These are phyloP conservation scores for Globia sparganii DNA, from an alignment of 2,888 invertebrate genomes.

Conservation along the genomic window DNA sequence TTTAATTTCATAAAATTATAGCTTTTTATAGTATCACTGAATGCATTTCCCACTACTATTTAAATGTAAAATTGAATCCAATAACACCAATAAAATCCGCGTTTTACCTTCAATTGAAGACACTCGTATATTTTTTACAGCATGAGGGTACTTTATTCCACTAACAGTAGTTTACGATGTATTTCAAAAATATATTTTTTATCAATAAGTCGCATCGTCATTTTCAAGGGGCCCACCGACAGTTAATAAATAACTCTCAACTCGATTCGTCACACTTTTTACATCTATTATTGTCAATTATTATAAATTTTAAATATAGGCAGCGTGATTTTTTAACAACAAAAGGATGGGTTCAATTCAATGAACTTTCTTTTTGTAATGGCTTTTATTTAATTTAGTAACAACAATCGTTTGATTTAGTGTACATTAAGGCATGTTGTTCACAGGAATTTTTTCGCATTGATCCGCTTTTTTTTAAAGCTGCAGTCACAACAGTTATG, in stretches of 20 bases:
- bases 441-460: conserved; percentile 14
- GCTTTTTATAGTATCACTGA: not conserved
- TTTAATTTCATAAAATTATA: not conserved
- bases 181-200: conserved; percentile 80
- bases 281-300: conserved; percentile 81
- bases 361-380: conserved; percentile 60
- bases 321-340: conserved; percentile 63
- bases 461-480: not conserved
- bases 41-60: conserved; percentile 22
- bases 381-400: conserved; percentile 50
- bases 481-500: not conserved
- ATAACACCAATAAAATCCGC: conserved; percentile 34
- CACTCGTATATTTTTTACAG: conserved; percentile 68
- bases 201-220: conserved; percentile 77
- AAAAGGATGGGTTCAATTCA: conserved; percentile 65
- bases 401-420: conserved; percentile 59
- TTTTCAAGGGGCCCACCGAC: conserved; percentile 72
- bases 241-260: conserved; percentile 80
- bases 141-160: conserved; percentile 84
- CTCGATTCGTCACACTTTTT: conserved; percentile 85
- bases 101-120: conserved; percentile 54
- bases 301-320: conserved; percentile 71
- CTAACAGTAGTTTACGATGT: conserved; percentile 76
- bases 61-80: conserved; percentile 32
- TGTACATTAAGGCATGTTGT: conserved; percentile 40